phyloP scores from a whole-genome alignment of 53 echinoderm and acorn worm genomes.

The Temnopleurus reevesii region DNA sequence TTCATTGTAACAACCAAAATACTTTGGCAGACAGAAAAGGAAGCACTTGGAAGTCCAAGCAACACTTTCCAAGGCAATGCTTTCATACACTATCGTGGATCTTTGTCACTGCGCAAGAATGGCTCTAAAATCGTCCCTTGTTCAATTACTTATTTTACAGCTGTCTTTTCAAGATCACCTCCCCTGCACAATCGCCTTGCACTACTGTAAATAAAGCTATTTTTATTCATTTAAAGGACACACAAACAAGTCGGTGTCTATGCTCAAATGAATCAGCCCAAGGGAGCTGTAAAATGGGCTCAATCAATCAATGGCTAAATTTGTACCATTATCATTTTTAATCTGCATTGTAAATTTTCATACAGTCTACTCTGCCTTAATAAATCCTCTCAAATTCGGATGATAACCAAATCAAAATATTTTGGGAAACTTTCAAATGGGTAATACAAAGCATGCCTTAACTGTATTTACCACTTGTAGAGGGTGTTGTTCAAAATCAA shows the following conservation, averaged over 20 bases:
- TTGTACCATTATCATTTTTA: neutral
- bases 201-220: neutral
- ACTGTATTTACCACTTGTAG: too few species aligned
- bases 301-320: neutral
- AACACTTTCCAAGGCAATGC: constrained; percentile 6
- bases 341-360: too few species aligned
- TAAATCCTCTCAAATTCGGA: too few species aligned
- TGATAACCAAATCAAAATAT: too few species aligned
- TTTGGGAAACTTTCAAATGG: too few species aligned
- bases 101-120: neutral
- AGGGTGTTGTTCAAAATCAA: too few species aligned
- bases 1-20: neutral
- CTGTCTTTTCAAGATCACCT: constrained; percentile 29
- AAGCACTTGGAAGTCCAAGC: neutral
- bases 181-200: neutral
- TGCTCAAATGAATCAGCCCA: neutral
- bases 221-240: neutral
- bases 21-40: neutral
- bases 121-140: neutral
- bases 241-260: neutral
- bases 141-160: constrained; percentile 20
- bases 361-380: too few species aligned
- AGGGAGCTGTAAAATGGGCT: neutral
- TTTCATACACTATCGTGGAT: neutral
- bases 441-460: too few species aligned